Percentiles rank a stretch among this genome's conserved stretches.
These are phyloP conservation scores for Pristionchus exspectatus DNA, from an alignment of 2,888 invertebrate genomes.

Conservation along the genomic window DNA sequence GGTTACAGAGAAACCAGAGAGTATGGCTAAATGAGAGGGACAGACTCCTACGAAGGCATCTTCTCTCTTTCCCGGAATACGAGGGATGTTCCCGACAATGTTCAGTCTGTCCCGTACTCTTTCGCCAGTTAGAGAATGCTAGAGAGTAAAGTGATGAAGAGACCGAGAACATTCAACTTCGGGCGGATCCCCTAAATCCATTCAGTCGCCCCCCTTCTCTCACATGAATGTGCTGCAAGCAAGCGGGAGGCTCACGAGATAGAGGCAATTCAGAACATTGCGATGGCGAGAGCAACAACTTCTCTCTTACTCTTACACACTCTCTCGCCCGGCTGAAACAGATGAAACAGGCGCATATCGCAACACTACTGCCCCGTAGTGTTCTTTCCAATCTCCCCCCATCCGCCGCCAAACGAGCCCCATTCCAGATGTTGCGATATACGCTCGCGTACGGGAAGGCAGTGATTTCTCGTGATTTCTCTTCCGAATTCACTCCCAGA, in stretches of 20 bases:
- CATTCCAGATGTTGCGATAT: conserved; percentile 22
- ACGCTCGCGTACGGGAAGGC: neutral
- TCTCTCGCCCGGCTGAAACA: neutral
- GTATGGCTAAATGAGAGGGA: no score
- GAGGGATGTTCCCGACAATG: conserved; percentile 16
- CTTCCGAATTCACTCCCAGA: neutral
- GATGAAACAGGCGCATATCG: neutral
- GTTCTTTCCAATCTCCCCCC: conserved; percentile 9
- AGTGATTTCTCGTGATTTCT: neutral
- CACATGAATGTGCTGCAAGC: neutral
- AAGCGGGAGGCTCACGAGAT: conserved; percentile 9
- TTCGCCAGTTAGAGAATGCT: neutral
- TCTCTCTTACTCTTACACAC: neutral
- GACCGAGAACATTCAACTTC: neutral
- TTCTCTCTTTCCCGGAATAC: conserved; percentile 6
- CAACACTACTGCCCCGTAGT: neutral
- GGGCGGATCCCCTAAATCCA: neutral
- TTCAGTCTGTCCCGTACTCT: neutral
- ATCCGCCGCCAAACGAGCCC: neutral
- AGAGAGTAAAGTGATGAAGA: neutral
- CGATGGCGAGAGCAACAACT: neutral
- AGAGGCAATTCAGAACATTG: conserved; percentile 40
- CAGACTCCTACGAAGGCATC: neutral
- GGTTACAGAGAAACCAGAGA: no score
- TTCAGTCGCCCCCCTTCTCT: neutral